Percentiles rank a stretch among this genome's conserved stretches.
These are phyloP conservation scores for Furcifer pardalis DNA, from an alignment of 2,797 vertebrate genomes.

Conservation along the genomic window DNA sequence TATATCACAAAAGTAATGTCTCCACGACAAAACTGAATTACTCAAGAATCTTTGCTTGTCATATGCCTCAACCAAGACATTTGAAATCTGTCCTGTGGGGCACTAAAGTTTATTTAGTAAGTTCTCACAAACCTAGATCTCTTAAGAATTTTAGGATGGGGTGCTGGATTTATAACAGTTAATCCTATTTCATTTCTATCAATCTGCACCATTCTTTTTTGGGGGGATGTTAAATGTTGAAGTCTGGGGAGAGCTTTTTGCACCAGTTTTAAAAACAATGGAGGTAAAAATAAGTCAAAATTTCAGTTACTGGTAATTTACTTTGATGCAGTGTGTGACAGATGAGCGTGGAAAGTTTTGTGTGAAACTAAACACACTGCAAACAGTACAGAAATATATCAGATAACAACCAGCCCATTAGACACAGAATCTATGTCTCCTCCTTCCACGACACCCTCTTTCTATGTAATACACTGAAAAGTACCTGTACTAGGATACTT, in stretches of 20 bases:
- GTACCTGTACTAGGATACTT: background rate
- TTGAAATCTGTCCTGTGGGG: background rate
- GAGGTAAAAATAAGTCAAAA: background rate
- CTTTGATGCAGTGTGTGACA: background rate
- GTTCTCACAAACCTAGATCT: background rate
- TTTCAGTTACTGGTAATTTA: background rate
- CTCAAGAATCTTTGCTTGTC: background rate
- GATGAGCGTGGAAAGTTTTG: background rate
- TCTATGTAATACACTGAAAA: background rate
- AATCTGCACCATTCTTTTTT: background rate
- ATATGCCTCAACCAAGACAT: background rate
- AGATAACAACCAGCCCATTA: background rate
- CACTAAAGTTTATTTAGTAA: background rate
- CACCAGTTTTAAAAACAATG: background rate
- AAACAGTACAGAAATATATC: background rate
- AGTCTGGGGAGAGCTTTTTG: no score
- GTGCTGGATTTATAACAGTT: background rate
- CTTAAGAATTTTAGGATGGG: no score
- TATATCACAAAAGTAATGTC: background rate
- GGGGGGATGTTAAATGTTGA: no score
- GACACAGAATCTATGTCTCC: background rate
- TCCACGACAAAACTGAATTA: background rate
- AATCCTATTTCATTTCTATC: background rate
- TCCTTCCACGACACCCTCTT: background rate
- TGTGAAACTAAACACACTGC: background rate